Evolutionary conservation across 2,888 invertebrate genomes (phyloP).

Genomic region (Sphaeridia pumilis): DNA sequence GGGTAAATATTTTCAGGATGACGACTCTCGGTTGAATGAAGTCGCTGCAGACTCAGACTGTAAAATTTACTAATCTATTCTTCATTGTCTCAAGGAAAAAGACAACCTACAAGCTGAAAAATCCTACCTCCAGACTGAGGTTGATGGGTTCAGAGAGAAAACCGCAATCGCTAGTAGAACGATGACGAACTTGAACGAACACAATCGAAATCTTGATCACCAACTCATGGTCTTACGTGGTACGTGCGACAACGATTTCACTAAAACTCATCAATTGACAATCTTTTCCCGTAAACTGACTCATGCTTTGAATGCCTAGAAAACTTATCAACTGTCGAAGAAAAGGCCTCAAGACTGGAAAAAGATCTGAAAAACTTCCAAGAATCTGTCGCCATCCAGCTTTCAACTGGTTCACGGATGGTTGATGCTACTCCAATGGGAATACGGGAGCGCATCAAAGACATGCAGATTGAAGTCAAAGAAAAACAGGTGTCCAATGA

Average conservation of each 20-base stretch:
- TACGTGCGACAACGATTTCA: conserved; percentile 2
- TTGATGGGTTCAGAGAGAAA: conserved; percentile 30
- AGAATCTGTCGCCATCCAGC: conserved; percentile 57
- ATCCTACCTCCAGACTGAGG: conserved; percentile 29
- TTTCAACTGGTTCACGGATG: conserved; percentile 58
- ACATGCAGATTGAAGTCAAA: conserved; percentile 63
- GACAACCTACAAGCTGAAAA: conserved; percentile 33
- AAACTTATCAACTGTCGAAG: conserved; percentile 56
- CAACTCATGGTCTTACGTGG: conserved; percentile 30
- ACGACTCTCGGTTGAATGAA: not conserved
- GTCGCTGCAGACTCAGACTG: not conserved
- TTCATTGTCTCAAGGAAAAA: conserved; percentile 26
- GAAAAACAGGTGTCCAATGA: conserved; percentile 58
- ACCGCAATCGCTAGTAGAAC: conserved; percentile 28
- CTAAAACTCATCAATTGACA: not conserved
- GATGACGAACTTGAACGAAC: conserved; percentile 28
- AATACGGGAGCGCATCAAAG: conserved; percentile 66
- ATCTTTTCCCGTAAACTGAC: conserved; percentile 4
- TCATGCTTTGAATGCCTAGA: conserved; percentile 43
- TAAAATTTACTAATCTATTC: conserved; percentile 1
- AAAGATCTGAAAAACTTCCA: conserved; percentile 56
- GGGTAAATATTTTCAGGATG: conserved; percentile 17
- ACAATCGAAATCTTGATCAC: conserved; percentile 28
- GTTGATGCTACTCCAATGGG: conserved; percentile 65
- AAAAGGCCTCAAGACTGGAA: conserved; percentile 54